phyloP scores from a whole-genome alignment of 2,797 vertebrate genomes.

The Bucorvus abyssinicus region DNA sequence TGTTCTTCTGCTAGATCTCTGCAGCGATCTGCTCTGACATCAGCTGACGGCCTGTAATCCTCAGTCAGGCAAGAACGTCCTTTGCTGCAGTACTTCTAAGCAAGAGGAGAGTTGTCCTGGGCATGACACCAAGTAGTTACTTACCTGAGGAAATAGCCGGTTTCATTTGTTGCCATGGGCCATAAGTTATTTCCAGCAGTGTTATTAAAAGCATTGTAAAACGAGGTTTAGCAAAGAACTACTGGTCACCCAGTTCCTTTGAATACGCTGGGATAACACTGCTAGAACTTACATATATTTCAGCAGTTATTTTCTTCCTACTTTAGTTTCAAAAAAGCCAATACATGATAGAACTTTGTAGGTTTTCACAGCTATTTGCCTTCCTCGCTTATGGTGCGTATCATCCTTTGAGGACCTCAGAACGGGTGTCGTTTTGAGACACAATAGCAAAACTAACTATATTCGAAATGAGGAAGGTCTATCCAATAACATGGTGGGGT shows the following conservation, averaged over 20 bases:
- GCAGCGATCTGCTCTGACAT: neutral
- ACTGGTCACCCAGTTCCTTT: neutral
- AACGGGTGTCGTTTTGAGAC: neutral
- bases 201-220: neutral
- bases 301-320: neutral
- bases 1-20: neutral
- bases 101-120: neutral
- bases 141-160: neutral
- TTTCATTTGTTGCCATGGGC: neutral
- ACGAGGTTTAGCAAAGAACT: neutral
- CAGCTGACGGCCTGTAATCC: neutral
- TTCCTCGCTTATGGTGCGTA: neutral
- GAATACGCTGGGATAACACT: neutral
- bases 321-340: neutral
- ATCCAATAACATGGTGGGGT: neutral
- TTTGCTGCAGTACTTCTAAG: neutral
- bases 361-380: neutral
- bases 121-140: neutral
- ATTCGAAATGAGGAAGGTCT: neutral
- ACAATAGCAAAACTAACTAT: neutral
- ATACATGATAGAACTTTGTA: neutral
- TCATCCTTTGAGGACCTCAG: neutral
- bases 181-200: neutral
- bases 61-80: neutral
- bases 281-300: neutral